Evolutionary conservation across 2,797 vertebrate genomes (phyloP).

Genomic region (Poecile montanus): DNA sequence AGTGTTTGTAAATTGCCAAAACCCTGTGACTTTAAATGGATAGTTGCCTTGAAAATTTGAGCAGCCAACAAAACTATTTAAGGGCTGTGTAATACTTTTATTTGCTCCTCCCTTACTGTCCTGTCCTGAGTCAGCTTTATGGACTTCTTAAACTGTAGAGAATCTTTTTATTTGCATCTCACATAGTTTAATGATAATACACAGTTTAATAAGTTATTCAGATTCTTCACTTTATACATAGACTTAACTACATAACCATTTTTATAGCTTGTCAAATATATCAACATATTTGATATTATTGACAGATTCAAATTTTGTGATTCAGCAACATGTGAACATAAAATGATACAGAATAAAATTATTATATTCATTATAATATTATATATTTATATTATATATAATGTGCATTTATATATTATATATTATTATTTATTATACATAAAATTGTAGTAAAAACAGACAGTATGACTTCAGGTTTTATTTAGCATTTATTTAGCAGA

Average conservation of each 20-base stretch:
- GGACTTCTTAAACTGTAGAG: neutral
- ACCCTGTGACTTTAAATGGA: neutral
- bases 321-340: neutral
- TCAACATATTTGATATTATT: neutral
- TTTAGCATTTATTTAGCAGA: neutral
- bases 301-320: neutral
- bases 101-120: neutral
- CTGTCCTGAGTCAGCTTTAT: neutral
- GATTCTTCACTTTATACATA: neutral
- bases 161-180: neutral
- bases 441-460: neutral
- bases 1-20: conserved; percentile 59
- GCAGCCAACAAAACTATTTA: neutral
- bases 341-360: no score
- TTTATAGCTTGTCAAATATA: neutral
- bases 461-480: neutral
- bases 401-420: no score
- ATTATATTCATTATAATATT: no score
- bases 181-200: neutral
- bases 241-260: neutral
- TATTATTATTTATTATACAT: neutral
- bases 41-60: conserved; percentile 25
- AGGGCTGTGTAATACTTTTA: neutral
- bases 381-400: no score
- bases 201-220: neutral